These are phyloP conservation scores for Brachylomia viminalis DNA, from an alignment of 2,888 invertebrate species.

Conservation along the genomic window DNA sequence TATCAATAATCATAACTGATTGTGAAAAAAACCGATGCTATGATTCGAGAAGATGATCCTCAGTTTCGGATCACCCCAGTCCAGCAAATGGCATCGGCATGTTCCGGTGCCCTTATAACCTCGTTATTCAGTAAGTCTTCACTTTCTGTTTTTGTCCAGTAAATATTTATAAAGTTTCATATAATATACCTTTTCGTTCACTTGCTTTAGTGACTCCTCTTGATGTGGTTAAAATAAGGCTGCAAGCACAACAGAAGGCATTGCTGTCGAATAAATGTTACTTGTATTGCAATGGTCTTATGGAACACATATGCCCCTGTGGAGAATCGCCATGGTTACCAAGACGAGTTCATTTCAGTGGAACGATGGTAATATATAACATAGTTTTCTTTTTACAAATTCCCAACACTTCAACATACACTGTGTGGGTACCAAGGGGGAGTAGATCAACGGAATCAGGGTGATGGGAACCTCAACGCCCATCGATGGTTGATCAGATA, in stretches of 20 bases:
- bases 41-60: conserved; percentile 93
- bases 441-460: too few species aligned
- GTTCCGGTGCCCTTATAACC: conserved; percentile 97
- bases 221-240: conserved; percentile 99
- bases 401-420: neutral
- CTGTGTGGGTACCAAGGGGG: neutral
- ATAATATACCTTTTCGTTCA: conserved; percentile 1
- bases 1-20: conserved; percentile 29
- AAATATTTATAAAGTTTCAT: neutral
- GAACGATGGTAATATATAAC: conserved; percentile 91
- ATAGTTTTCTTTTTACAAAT: neutral
- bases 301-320: conserved; percentile 99
- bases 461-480: neutral
- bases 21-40: conserved; percentile 64
- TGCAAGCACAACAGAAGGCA: conserved; percentile 98
- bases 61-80: conserved; percentile 94
- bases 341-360: conserved; percentile 93
- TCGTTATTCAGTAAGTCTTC: conserved; percentile 94
- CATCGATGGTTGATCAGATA: neutral
- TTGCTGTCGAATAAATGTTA: conserved; percentile 96
- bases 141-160: conserved; percentile 16
- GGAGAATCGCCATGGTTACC: conserved; percentile 92
- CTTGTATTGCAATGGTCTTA: conserved; percentile 98
- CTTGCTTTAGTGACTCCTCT: conserved; percentile 97
- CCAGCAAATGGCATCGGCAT: conserved; percentile 96